These are phyloP conservation scores for Halesus radiatus DNA, from an alignment of 1,140 invertebrate genomes.

Conservation along the genomic window DNA sequence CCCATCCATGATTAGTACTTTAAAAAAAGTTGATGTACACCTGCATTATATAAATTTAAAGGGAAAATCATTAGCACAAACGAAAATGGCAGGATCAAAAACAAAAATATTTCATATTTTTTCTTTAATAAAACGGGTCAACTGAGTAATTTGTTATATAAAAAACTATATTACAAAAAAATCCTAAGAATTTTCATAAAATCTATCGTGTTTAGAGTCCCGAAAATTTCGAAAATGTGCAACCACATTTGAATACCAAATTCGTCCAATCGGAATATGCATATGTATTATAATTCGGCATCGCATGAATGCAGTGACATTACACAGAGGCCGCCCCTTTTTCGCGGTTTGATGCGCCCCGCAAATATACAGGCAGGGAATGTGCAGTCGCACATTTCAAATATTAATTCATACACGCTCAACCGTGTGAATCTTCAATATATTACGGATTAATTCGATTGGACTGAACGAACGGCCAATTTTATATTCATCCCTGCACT, in stretches of 20 bases:
- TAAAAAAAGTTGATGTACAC: too few species aligned
- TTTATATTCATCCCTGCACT: background rate
- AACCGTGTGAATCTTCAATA: constrained; percentile 36
- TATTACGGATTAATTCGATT: constrained; percentile 36
- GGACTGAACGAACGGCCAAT: background rate
- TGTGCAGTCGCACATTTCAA: constrained; percentile 52
- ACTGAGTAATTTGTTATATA: too few species aligned
- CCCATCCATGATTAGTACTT: too few species aligned
- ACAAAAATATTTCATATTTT: too few species aligned
- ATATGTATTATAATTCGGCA: constrained; percentile 30
- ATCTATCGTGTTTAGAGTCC: background rate
- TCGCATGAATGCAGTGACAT: constrained; percentile 37
- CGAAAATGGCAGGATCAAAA: too few species aligned
- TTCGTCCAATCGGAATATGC: constrained; percentile 36
- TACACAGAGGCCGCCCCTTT: constrained; percentile 9
- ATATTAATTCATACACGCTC: constrained; percentile 50
- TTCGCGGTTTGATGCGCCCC: constrained; percentile 45
- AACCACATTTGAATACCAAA: constrained; percentile 36
- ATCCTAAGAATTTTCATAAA: background rate
- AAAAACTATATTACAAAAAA: too few species aligned
- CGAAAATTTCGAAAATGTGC: constrained; percentile 1
- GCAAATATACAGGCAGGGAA: constrained; percentile 48
- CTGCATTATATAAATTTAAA: too few species aligned
- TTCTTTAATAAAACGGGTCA: too few species aligned
- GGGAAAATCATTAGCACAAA: too few species aligned